phyloP scores from a whole-genome alignment of 2,797 vertebrate genomes.

The Chromis chromis region DNA sequence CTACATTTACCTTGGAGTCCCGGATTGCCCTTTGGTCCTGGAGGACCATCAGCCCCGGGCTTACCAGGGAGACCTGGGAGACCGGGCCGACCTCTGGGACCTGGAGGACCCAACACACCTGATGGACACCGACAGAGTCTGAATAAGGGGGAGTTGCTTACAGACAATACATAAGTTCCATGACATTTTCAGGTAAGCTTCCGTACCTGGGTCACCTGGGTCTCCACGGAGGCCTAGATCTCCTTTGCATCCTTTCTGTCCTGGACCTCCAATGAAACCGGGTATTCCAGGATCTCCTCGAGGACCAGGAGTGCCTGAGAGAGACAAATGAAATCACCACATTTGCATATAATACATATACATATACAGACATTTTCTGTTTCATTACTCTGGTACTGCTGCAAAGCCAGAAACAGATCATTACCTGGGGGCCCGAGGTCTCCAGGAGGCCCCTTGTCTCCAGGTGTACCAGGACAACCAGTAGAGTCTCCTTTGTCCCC shows the following conservation, averaged over 20 bases:
- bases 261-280: conserved; percentile 65
- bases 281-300: conserved; percentile 67
- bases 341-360: too few species aligned
- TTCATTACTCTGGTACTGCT: background rate
- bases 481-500: conserved; percentile 80
- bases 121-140: conserved; percentile 21
- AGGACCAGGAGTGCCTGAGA: conserved; percentile 67
- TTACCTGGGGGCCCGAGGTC: conserved; percentile 70
- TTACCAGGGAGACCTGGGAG: conserved; percentile 71
- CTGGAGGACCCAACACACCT: conserved; percentile 80
- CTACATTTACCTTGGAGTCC: conserved; percentile 77
- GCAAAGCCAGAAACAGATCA: conserved; percentile 12
- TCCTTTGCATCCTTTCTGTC: conserved; percentile 74
- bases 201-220: conserved; percentile 62
- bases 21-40: conserved; percentile 65
- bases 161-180: background rate
- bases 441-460: conserved; percentile 74
- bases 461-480: conserved; percentile 61
- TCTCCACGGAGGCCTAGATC: conserved; percentile 56
- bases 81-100: conserved; percentile 73
- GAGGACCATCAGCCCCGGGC: conserved; percentile 69
- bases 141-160: background rate
- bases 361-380: too few species aligned
- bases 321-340: background rate
- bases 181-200: background rate